A percentile compares a stretch with the other conserved stretches of the same genome.
These are phyloP conservation scores for Syritta pipiens DNA, from an alignment of 2,888 invertebrate genomes.

Conservation along the genomic window DNA sequence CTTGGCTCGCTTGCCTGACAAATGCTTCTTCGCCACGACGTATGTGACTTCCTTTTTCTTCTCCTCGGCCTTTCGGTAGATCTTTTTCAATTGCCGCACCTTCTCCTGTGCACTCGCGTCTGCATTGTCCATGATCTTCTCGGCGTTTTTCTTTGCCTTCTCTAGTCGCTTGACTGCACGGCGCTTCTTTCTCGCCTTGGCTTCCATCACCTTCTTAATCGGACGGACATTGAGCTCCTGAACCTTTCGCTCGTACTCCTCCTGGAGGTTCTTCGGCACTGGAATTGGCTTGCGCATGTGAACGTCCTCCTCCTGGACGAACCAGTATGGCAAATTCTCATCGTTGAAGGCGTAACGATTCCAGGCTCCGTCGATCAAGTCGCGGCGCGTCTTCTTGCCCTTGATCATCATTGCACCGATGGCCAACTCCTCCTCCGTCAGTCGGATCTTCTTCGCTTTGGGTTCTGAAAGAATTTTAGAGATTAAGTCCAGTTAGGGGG, in stretches of 20 bases:
- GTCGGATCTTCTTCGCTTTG: slow-evolving; percentile 82
- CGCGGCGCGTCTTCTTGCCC: slow-evolving; percentile 93
- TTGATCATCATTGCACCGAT: slow-evolving; percentile 94
- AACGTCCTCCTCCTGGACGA: slow-evolving; percentile 93
- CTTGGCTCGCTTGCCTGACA: slow-evolving; percentile 86
- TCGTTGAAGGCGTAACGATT: slow-evolving; percentile 96
- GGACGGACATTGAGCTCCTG: slow-evolving; percentile 95
- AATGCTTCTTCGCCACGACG: slow-evolving; percentile 95
- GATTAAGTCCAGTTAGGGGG: background rate
- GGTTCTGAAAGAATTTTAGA: slow-evolving; percentile 64
- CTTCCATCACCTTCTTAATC: slow-evolving; percentile 98
- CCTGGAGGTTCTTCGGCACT: slow-evolving; percentile 91
- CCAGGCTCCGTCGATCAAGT: slow-evolving; percentile 94
- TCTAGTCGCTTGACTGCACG: slow-evolving; percentile 91
- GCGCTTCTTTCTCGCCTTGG: slow-evolving; percentile 98
- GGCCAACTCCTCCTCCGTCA: slow-evolving; percentile 93
- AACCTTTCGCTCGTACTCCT: slow-evolving; percentile 90
- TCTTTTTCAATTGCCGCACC: slow-evolving; percentile 91
- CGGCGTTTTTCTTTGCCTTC: slow-evolving; percentile 96
- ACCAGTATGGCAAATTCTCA: slow-evolving; percentile 96
- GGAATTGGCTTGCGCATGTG: slow-evolving; percentile 92
- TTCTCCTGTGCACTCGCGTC: slow-evolving; percentile 97
- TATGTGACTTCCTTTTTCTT: slow-evolving; percentile 95
- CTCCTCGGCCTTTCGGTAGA: slow-evolving; percentile 94
- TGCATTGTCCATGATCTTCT: slow-evolving; percentile 92